Conservation (phyloP, 2,888 invertebrate genomes). For the Polia nebulosa region DNA sequence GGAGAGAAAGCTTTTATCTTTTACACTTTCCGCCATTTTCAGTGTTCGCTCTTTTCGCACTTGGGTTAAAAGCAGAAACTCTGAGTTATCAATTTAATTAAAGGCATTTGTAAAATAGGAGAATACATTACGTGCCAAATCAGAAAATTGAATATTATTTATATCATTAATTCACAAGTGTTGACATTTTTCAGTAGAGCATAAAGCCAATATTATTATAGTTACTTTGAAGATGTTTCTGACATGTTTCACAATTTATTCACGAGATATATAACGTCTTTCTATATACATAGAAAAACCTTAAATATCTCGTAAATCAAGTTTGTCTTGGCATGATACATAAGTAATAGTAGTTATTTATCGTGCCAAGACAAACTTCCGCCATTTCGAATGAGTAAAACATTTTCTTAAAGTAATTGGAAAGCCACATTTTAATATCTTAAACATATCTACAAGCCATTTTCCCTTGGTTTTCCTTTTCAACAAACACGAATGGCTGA, state of each 20-base stretch:
- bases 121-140: background rate
- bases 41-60: background rate
- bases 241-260: background rate
- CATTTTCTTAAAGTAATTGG: constrained; percentile 17
- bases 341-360: no score
- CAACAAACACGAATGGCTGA: constrained; percentile 42
- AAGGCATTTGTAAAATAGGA: background rate
- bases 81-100: background rate
- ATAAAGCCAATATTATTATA: no score
- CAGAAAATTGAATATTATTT: constrained; percentile 5
- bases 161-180: background rate
- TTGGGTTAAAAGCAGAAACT: background rate
- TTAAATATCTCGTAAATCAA: no score
- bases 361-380: background rate
- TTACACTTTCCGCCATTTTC: background rate
- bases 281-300: no score
- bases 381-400: background rate
- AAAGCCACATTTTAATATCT: constrained; percentile 25
- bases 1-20: constrained; percentile 12
- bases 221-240: background rate
- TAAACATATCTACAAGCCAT: constrained; percentile 26
- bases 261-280: background rate
- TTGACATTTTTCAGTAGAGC: background rate
- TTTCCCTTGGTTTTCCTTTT: constrained; percentile 40
- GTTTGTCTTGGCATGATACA: no score